A percentile compares a stretch with the other conserved stretches of the same genome.
phyloP scores from a whole-genome alignment of 2,113 vertebrate species.

The Aleadryas rufinucha region DNA sequence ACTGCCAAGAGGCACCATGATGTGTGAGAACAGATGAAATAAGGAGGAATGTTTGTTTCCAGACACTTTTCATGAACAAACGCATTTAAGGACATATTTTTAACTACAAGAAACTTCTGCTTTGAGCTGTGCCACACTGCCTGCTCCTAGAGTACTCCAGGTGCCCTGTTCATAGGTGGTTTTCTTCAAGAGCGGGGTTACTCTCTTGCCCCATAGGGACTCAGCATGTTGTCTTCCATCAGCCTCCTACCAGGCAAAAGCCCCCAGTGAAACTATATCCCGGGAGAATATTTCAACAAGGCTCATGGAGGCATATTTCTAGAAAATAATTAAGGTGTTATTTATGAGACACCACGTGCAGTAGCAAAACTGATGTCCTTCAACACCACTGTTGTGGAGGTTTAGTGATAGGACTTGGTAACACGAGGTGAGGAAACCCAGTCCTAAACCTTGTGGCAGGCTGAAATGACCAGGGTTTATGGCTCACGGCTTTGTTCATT shows the following conservation, averaged over 20 bases:
- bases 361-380: background rate
- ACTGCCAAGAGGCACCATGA: background rate
- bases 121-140: background rate
- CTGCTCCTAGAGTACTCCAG: background rate
- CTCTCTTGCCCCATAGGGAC: rapidly evolving
- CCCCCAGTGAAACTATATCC: background rate
- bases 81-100: background rate
- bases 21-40: background rate
- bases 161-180: background rate
- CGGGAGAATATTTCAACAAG: background rate
- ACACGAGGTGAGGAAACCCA: background rate
- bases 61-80: background rate
- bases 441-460: background rate
- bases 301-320: background rate
- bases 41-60: background rate
- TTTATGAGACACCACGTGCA: background rate
- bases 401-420: background rate
- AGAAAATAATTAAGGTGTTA: background rate
- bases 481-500: background rate
- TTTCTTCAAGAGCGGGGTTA: background rate
- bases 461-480: background rate
- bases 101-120: background rate
- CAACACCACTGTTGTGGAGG: background rate
- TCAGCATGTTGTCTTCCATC: background rate
- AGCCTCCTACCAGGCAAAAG: background rate